Conservation (phyloP, 2,797 vertebrate species). For the Gallinago nigripennis region DNA sequence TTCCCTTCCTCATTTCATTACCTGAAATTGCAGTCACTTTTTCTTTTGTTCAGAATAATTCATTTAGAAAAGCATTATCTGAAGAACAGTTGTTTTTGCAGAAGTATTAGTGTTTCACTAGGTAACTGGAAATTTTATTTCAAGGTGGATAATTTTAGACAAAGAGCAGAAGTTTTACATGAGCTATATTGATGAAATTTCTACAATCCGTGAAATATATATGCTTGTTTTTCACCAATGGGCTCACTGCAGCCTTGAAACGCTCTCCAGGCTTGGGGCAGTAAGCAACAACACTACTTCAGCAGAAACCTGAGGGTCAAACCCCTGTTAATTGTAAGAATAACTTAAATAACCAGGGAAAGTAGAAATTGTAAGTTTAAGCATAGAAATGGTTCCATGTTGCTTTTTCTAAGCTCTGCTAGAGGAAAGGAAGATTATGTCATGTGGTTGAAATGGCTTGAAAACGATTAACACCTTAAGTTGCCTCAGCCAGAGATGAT, state of each 20-base stretch:
- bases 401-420: background rate
- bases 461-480: background rate
- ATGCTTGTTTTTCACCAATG: background rate
- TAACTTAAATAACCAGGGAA: background rate
- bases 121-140: background rate
- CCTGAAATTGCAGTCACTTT: background rate
- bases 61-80: background rate
- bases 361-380: background rate
- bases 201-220: background rate
- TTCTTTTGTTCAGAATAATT: background rate
- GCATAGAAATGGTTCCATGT: background rate
- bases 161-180: background rate
- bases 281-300: background rate
- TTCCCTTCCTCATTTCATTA: background rate
- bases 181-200: background rate
- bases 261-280: background rate
- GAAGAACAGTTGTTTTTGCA: background rate
- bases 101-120: background rate
- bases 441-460: background rate
- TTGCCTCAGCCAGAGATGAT: background rate
- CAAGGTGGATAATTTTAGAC: background rate
- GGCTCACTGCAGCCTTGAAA: background rate
- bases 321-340: background rate
- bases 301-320: background rate
- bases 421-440: background rate